Evolutionary conservation across 2,888 invertebrate genomes (phyloP).

Genomic region (Agonopterix heracliana): DNA sequence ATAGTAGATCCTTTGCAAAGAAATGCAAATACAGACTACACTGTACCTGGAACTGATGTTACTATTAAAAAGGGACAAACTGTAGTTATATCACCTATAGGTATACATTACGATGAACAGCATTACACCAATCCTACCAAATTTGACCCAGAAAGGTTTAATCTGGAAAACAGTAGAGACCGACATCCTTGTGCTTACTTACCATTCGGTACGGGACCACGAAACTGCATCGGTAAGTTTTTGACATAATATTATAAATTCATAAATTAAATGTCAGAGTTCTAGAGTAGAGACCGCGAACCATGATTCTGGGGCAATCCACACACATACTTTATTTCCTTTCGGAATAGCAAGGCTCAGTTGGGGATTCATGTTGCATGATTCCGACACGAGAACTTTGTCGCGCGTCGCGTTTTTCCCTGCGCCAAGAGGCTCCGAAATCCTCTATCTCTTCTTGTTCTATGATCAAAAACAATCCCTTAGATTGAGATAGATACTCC

Average conservation of each 20-base stretch:
- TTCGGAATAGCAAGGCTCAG: too few species aligned
- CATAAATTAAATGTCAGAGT: too few species aligned
- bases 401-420: too few species aligned
- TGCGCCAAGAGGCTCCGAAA: too few species aligned
- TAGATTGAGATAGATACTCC: too few species aligned
- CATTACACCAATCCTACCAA: conserved; percentile 32
- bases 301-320: too few species aligned
- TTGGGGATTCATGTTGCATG: too few species aligned
- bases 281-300: too few species aligned
- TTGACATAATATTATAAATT: background rate
- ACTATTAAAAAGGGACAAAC: conserved; percentile 28
- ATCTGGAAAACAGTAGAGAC: conserved; percentile 16
- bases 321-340: too few species aligned
- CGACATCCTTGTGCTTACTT: conserved; percentile 16
- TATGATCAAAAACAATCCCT: too few species aligned
- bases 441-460: too few species aligned
- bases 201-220: conserved; percentile 22
- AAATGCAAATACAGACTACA: conserved; percentile 34
- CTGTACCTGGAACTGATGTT: conserved; percentile 35
- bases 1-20: conserved; percentile 46
- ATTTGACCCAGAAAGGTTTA: conserved; percentile 34
- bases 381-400: too few species aligned
- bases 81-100: conserved; percentile 30
- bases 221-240: conserved; percentile 19
- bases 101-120: conserved; percentile 47